phyloP scores from a whole-genome alignment of 2,113 vertebrate genomes.

The Pontoporia blainvillei region DNA sequence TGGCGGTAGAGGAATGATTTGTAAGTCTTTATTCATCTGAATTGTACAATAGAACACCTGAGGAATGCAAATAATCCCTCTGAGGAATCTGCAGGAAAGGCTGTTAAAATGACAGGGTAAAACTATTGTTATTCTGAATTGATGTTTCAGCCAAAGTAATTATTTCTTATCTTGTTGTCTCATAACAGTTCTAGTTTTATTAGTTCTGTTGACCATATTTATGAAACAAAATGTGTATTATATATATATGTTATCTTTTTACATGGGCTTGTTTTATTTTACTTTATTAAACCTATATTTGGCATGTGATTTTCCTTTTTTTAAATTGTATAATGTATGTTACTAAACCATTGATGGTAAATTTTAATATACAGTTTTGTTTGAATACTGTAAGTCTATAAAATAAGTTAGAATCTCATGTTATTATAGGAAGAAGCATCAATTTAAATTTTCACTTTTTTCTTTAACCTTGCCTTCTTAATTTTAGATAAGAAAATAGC shows the following conservation, averaged over 20 bases:
- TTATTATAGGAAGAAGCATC: constrained; percentile 37
- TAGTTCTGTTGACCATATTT: constrained; percentile 77
- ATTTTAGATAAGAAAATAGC: constrained; percentile 54
- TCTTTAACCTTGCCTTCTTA: not conserved
- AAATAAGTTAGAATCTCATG: constrained; percentile 60
- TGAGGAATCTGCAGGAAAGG: constrained; percentile 88
- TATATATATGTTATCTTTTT: constrained; percentile 64
- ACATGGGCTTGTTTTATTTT: constrained; percentile 62
- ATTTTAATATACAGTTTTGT: constrained; percentile 16
- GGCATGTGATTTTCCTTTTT: constrained; percentile 40
- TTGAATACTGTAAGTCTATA: constrained; percentile 34
- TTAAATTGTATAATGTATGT: constrained; percentile 17
- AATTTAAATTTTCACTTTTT: constrained; percentile 50
- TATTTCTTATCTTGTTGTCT: constrained; percentile 88
- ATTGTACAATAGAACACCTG: constrained; percentile 95
- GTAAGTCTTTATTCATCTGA: constrained; percentile 99
- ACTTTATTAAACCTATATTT: constrained; percentile 50
- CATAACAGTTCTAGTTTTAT: constrained; percentile 81
- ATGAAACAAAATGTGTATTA: constrained; percentile 69
- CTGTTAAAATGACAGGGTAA: constrained; percentile 90
- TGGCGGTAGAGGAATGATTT: constrained; percentile 98
- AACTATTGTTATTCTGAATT: constrained; percentile 94
- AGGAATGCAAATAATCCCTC: constrained; percentile 99
- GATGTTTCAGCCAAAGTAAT: constrained; percentile 88
- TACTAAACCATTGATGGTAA: constrained; percentile 30